Evolutionary conservation across 2,797 vertebrate species (phyloP), one percentile per base, ranked within the genome.

Genomic region (Enteromius argenteus): DNA sequence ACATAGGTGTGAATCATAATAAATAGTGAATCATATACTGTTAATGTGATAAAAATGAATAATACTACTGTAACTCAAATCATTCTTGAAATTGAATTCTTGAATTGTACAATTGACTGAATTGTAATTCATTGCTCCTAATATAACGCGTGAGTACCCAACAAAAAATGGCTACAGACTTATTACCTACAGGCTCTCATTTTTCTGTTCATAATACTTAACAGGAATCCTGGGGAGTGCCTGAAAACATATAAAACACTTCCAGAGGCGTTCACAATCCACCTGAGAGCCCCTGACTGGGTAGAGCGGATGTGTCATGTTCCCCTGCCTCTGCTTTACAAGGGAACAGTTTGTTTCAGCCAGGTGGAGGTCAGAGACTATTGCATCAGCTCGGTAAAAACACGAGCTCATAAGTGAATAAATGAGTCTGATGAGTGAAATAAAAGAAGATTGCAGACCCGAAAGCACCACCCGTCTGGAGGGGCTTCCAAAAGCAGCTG

Each of bases 371-470:
- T 89, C 85, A 88, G 90, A 90, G 91, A 91, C 89, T 89, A 91
- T 94, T 88, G 91, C 90, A 85, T 89, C 83, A 87, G 87, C 87
- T 89, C 58, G 88, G 72, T 71, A 67, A 75, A 84, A 90, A 93
- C 90, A 90, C 79, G 42, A 87, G 90, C 79, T 80, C 84, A 84
- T 91, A 92, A 93, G 92, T 92, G 91, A 93, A 91, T 91, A 92
- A 93, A 93, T 90, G 90, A 91, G 89, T 88, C 86, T 92, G 91
- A 94, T 87, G 79, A 92, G 91, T 90, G 90, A 90, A 94, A 93
- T 93, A 92, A 90, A 90, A 90, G 87, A 91, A 93, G 87, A 93
- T 92, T 92, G 90, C 90, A 84, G 89, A 91, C 86, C 88, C 89
- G 86, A 92, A 88, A 90, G 89, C 87, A 86, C 84, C 56, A 79